A percentile compares a stretch with the other conserved stretches of the same genome.
phyloP scores from a whole-genome alignment of 2,888 invertebrate species.

The Chymomyza caudatula region DNA sequence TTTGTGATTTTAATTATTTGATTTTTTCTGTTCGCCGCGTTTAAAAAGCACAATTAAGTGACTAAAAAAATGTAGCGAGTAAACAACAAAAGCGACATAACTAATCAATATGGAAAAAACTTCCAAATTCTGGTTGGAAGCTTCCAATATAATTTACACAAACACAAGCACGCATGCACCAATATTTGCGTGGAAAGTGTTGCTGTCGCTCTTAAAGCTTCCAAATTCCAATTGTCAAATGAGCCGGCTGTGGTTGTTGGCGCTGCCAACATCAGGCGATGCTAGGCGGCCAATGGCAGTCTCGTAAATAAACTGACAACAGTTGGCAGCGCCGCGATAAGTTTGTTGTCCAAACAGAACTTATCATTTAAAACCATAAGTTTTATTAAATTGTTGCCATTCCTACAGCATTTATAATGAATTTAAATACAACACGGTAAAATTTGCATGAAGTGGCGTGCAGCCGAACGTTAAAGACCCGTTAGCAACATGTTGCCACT shows the following conservation, averaged over 20 bases:
- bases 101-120: conserved; percentile 78
- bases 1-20: not conserved
- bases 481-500: too few relatives aligned
- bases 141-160: conserved; percentile 44
- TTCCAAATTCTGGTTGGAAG: conserved; percentile 67
- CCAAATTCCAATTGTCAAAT: conserved; percentile 53
- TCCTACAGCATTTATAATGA: too few relatives aligned
- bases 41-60: conserved; percentile 62
- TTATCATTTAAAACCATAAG: too few relatives aligned
- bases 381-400: too few relatives aligned
- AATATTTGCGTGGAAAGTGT: conserved; percentile 47
- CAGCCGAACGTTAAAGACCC: too few relatives aligned
- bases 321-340: not conserved
- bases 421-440: too few relatives aligned
- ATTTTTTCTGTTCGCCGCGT: conserved; percentile 43
- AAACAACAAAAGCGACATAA: conserved; percentile 78
- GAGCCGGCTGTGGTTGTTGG: conserved; percentile 41
- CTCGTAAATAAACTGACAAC: not conserved
- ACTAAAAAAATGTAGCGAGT: conserved; percentile 73
- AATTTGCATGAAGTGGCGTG: too few relatives aligned
- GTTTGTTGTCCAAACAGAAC: too few relatives aligned
- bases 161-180: conserved; percentile 50
- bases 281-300: conserved; percentile 13
- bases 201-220: conserved; percentile 14
- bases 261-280: conserved; percentile 8